Conservation (phyloP, 2,797 vertebrate genomes). For the Clarias laeviceps region DNA sequence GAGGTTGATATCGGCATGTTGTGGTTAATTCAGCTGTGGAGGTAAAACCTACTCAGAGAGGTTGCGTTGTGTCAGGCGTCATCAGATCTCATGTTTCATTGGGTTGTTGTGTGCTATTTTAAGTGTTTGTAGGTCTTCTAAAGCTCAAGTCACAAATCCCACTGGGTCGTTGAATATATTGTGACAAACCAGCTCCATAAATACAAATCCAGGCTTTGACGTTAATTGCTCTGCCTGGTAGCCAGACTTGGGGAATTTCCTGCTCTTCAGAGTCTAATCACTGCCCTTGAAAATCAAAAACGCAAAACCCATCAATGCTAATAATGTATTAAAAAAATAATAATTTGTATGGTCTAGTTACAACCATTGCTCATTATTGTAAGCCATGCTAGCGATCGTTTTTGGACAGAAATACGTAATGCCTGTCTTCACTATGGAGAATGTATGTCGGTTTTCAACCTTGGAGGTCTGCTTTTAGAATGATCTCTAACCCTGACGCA, state of each 20-base stretch:
- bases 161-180: conserved; percentile 70
- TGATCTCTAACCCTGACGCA: conserved; percentile 14
- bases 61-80: conserved; percentile 24
- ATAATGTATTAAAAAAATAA: not conserved
- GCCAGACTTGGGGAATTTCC: conserved; percentile 26
- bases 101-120: conserved; percentile 67
- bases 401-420: not conserved
- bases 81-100: conserved; percentile 49
- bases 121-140: conserved; percentile 57
- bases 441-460: conserved; percentile 21
- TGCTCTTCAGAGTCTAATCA: conserved; percentile 6
- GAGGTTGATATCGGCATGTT: not conserved
- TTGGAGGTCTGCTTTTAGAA: conserved; percentile 38
- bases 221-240: conserved; percentile 72
- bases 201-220: conserved; percentile 65
- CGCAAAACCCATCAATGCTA: conserved; percentile 5
- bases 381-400: not conserved
- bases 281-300: not conserved
- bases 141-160: conserved; percentile 66
- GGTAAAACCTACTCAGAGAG: conserved; percentile 38
- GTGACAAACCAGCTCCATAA: conserved; percentile 75
- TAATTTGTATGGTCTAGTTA: not conserved
- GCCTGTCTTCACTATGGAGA: not conserved
- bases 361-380: not conserved
- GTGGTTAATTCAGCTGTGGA: conserved; percentile 51